Conservation (phyloP, 2,113 vertebrate species). For the Pyrgilauda ruficollis region DNA sequence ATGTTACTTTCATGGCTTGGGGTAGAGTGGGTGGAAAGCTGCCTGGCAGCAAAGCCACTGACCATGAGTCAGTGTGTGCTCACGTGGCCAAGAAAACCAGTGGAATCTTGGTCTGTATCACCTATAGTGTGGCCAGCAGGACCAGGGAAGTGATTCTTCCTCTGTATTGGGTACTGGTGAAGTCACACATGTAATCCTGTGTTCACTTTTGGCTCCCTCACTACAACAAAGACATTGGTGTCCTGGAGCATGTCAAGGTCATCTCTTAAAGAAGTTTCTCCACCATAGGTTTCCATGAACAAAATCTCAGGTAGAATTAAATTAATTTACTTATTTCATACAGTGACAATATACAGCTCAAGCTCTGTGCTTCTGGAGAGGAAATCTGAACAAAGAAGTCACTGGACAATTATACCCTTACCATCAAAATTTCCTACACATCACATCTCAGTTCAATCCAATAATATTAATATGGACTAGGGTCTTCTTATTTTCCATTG, state of each 20-base stretch:
- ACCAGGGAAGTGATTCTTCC: background rate
- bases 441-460: background rate
- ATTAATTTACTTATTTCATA: background rate
- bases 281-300: background rate
- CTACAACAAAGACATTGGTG: background rate
- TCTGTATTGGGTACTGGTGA: background rate
- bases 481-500: background rate
- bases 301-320: background rate
- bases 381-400: background rate
- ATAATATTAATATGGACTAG: background rate
- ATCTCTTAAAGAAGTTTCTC: background rate
- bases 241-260: background rate
- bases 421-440: background rate
- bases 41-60: background rate
- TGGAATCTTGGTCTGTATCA: background rate
- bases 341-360: background rate
- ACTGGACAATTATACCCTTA: background rate
- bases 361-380: background rate
- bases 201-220: fast-evolving
- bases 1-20: background rate
- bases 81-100: background rate
- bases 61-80: background rate
- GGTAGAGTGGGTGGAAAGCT: background rate
- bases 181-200: background rate
- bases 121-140: background rate